Evolutionary conservation across 2,888 invertebrate species (phyloP), one percentile per base, ranked within the genome.

Genomic region (Rotaria magnacalcarata): DNA sequence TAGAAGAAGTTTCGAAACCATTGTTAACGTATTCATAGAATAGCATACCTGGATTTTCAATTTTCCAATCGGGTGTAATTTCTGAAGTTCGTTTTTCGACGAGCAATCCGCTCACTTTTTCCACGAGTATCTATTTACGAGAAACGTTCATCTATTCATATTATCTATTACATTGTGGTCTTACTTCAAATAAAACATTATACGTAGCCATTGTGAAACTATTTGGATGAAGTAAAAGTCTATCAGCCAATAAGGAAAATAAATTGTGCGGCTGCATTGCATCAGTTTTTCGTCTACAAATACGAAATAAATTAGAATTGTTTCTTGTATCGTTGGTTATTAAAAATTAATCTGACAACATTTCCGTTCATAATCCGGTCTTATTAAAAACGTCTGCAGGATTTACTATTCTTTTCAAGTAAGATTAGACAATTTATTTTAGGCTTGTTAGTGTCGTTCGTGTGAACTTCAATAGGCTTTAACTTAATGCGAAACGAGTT

Each of bases 261-360:
- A 99, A 93, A 93, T 99, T 99, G 92, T 96, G 95, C 2, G 97
- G 96, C 88, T 96, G 96, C 96, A 99, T 97, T 86, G 97, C 96
- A 92, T 99, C 99, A 92, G 97, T 97, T 92, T 99, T 99, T 89
- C 99, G 94, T 92, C 96, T 96, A 92, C 24, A 89, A 89, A 60
- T 80, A 87, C 87, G 86, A 86, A 86, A 85, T 56, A 84, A n/a
- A n/a, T 43, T 27, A 86, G 19, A 24, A 84, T 52, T 14, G 11
- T 11, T 50, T 50, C 34, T 34, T 34, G 34, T 34, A 2, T 34
- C 34, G 34, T 34, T 34, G 34, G 34, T 34, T 34, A 34, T 34
- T 34, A 34, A 34, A 34, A 34, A 34, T 34, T 34, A 34, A 34
- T 34, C 34, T 34, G 34, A 34, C 34, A 34, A 34, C 2, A 34